Percentiles rank a stretch among this genome's conserved stretches.
Evolutionary conservation across 2,888 invertebrate genomes (phyloP).

Genomic region (Spisula subtruncata): DNA sequence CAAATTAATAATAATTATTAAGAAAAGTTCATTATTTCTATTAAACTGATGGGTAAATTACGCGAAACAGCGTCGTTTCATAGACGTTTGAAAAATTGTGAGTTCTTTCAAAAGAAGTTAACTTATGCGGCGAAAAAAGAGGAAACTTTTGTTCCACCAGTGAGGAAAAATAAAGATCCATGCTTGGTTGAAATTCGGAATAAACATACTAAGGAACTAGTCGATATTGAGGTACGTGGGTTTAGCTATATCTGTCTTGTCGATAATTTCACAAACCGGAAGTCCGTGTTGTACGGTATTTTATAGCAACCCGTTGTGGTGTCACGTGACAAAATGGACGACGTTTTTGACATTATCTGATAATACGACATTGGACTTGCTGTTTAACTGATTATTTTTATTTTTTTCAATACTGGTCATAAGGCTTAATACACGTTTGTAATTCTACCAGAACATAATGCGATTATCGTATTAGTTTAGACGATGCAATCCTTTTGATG

Average conservation of each 20-base stretch:
- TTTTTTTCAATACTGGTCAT: no score
- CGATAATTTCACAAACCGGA: background rate
- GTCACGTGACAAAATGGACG: background rate
- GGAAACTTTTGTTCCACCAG: background rate
- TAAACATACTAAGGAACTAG: conserved; percentile 64
- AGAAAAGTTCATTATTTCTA: background rate
- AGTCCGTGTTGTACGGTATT: background rate
- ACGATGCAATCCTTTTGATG: no score
- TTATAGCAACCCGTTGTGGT: background rate
- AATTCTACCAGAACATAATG: no score
- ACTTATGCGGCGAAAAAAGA: conserved; percentile 18
- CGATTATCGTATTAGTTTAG: no score
- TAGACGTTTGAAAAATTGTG: conserved; percentile 48
- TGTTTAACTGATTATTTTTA: no score
- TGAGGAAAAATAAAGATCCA: conserved; percentile 42
- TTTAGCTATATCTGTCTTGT: background rate
- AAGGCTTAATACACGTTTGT: no score
- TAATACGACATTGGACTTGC: no score
- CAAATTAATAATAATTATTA: no score
- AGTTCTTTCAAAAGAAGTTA: conserved; percentile 47
- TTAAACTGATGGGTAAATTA: conserved; percentile 29
- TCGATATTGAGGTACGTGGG: conserved; percentile 63
- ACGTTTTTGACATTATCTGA: background rate
- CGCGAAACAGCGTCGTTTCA: conserved; percentile 58
- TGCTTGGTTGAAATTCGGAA: conserved; percentile 62